Percentiles rank a stretch among this genome's conserved stretches.
phyloP scores from a whole-genome alignment of 2,797 vertebrate genomes.

The Gephyroberyx darwinii region DNA sequence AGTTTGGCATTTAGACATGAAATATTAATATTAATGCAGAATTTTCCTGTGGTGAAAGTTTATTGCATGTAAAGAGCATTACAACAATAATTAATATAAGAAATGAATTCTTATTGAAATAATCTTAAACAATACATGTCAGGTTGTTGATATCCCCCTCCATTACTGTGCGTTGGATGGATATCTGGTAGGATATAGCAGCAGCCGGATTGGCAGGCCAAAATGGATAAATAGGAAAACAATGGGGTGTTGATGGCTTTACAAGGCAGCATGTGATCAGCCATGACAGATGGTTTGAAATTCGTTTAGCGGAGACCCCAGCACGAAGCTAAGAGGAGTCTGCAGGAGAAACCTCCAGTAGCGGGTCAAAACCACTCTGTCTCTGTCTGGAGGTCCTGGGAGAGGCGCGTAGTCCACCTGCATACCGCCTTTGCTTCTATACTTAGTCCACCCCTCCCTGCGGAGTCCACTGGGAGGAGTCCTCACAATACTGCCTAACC shows the following conservation, averaged over 20 bases:
- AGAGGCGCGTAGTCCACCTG: constrained; percentile 48
- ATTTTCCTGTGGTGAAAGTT: constrained; percentile 3
- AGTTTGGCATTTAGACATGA: constrained; percentile 1
- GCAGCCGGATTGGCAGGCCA: constrained; percentile 14
- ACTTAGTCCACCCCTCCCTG: constrained; percentile 35
- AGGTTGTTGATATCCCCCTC: constrained; percentile 4
- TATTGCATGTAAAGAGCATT: not conserved
- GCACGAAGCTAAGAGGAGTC: constrained; percentile 35
- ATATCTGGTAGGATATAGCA: constrained; percentile 20
- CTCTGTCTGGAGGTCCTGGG: constrained; percentile 43
- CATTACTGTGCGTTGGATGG: constrained; percentile 10
- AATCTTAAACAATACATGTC: not conserved
- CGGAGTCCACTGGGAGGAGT: constrained; percentile 20
- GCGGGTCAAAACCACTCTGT: constrained; percentile 18
- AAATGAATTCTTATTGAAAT: too few species aligned
- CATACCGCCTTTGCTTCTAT: constrained; percentile 45
- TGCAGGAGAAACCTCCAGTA: constrained; percentile 25
- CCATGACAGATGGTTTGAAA: constrained; percentile 55
- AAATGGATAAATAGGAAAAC: constrained; percentile 47
- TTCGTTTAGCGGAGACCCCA: constrained; percentile 33
- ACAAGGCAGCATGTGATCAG: constrained; percentile 36
- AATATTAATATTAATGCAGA: constrained; percentile 4
- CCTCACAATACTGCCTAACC: constrained; percentile 29
- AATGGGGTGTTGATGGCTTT: constrained; percentile 48
- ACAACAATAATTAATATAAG: not conserved